phyloP scores from a whole-genome alignment of 2,113 vertebrate genomes.

The Gymnogyps californianus region DNA sequence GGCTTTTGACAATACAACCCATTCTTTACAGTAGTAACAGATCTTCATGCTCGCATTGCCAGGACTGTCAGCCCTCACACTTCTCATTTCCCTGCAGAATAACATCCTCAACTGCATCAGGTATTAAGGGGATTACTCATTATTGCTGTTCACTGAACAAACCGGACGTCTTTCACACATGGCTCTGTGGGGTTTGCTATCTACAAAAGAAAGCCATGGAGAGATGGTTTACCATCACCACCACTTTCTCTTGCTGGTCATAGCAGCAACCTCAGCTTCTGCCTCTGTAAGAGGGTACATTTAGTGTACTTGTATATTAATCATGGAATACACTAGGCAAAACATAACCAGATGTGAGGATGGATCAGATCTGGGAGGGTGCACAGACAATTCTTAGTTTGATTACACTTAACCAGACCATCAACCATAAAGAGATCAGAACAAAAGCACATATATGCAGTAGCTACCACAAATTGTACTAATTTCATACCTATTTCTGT shows the following conservation, averaged over 20 bases:
- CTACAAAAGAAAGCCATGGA: background rate
- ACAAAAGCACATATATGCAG: background rate
- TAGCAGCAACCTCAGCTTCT: background rate
- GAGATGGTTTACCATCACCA: background rate
- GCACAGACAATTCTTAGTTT: background rate
- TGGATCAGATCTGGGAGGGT: background rate
- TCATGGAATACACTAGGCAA: background rate
- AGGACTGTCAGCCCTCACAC: background rate
- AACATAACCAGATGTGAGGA: background rate
- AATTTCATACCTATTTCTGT: constrained; percentile 72
- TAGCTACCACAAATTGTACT: background rate
- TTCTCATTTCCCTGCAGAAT: background rate
- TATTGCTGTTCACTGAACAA: background rate
- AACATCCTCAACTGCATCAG: background rate
- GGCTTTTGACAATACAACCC: background rate
- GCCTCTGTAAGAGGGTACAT: background rate
- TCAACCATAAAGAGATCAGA: background rate
- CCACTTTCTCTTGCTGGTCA: background rate
- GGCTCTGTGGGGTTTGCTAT: background rate
- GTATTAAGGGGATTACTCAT: background rate
- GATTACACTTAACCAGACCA: background rate
- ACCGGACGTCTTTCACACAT: background rate
- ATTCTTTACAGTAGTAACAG: background rate
- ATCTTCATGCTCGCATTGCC: background rate
- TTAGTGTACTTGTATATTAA: background rate